Conservation (phyloP, 2,113 vertebrate genomes). For the Astur gentilis region DNA sequence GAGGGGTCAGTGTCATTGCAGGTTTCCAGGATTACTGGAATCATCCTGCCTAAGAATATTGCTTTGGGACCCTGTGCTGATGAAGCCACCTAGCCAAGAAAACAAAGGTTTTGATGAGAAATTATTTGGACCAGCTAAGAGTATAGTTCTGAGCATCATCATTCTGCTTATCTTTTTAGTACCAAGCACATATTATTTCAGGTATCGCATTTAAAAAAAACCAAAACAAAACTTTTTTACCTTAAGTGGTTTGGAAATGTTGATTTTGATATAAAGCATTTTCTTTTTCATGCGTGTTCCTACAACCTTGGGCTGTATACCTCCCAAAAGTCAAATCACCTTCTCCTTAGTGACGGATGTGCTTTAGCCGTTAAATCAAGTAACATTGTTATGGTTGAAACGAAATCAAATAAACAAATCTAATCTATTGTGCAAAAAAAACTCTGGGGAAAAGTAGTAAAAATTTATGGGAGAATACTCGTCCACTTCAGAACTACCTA, state of each 20-base stretch:
- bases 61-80: neutral
- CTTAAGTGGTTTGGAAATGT: neutral
- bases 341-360: neutral
- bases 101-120: neutral
- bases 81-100: neutral
- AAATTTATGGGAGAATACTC: neutral
- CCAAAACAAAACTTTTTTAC: neutral
- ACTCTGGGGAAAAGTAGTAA: neutral
- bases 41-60: neutral
- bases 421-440: neutral
- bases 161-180: neutral
- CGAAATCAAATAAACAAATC: neutral
- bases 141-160: neutral
- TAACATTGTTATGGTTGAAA: neutral
- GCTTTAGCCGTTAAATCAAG: neutral
- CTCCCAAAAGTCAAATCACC: neutral
- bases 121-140: neutral
- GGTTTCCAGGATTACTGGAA: neutral
- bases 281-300: neutral
- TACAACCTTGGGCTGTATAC: neutral
- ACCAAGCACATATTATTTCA: neutral
- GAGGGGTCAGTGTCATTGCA: no score
- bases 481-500: accelerated
- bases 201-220: neutral
- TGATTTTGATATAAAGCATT: neutral